Evolutionary conservation across 37 sponge, comb jelly and placozoan species (phyloP), one percentile per base, ranked within the genome.

Genomic region (Bolinopsis microptera): DNA sequence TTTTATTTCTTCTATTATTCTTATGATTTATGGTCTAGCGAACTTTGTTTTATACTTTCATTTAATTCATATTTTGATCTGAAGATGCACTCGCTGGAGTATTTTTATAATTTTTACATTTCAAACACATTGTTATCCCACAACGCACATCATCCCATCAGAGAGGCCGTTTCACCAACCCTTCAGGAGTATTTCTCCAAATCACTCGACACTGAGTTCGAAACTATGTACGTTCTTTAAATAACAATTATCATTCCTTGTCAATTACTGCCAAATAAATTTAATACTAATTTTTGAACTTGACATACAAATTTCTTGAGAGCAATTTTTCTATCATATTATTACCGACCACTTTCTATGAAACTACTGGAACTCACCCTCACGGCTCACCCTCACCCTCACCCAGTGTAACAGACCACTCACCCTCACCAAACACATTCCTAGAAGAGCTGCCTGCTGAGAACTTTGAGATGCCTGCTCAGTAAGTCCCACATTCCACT

Each of bases 181-280:
- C 90, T 86, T 21, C 32, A 86, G 35, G 38, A 86, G 26, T 86
- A 41, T 48, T 86, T 86, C 90, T 23, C 61, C 2, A 0, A 86
- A 40, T 86, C 90, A 2, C n/a, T 39, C 3, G 90, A 86, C 61
- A 86, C 90, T 24, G 61, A 86, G 22, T 86, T 86, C 61, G 90
- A 40, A 21, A 9, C 41, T 36, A 28, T 18, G 90, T 86, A 86
- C n/a, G 75, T 72, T 8, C 26, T 28, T 30, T n/a, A n/a, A n/a
- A n/a, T n/a, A n/a, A n/a, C n/a, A n/a, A n/a, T n/a, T n/a, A n/a
- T n/a, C n/a, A n/a, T n/a, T n/a, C n/a, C n/a, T n/a, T n/a, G n/a
- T n/a, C n/a, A n/a, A n/a, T n/a, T n/a, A n/a, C n/a, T n/a, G n/a
- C n/a, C n/a, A n/a, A n/a, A n/a, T n/a, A n/a, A n/a, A n/a, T n/a